Percentiles rank a stretch among this genome's conserved stretches.
These are phyloP conservation scores for Grus americana DNA, from an alignment of 2,113 vertebrate genomes.

Conservation along the genomic window DNA sequence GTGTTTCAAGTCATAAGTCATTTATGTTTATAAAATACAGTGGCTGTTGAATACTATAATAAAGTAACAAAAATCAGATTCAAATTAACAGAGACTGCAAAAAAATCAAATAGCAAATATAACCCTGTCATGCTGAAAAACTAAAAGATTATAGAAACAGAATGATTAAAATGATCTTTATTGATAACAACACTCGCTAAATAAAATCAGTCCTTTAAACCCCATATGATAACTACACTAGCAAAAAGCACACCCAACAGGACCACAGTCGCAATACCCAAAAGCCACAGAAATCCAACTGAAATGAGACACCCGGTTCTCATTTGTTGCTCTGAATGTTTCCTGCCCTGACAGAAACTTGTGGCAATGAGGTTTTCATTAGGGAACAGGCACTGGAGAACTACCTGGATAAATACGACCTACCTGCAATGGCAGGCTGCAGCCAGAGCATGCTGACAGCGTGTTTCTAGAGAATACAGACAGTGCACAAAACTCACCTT, in stretches of 20 bases:
- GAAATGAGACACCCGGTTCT: background rate
- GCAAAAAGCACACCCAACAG: background rate
- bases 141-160: background rate
- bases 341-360: background rate
- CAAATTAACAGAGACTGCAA: slow-evolving; percentile 1
- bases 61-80: background rate
- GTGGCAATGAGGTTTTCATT: background rate
- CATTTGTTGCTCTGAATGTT: background rate
- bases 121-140: background rate
- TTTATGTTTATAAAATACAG: background rate
- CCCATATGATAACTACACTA: background rate
- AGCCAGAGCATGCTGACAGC: background rate
- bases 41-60: background rate
- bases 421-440: background rate
- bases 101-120: background rate
- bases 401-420: background rate
- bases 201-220: background rate
- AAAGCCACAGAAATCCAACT: background rate
- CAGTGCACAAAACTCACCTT: background rate
- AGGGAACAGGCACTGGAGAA: background rate
- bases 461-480: background rate
- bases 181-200: background rate
- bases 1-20: background rate
- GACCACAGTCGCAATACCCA: background rate
- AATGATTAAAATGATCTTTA: background rate